Base-by-base conservation (phyloP, 2,888 invertebrate genomes). In the Blastobasis adustella region DNA sequence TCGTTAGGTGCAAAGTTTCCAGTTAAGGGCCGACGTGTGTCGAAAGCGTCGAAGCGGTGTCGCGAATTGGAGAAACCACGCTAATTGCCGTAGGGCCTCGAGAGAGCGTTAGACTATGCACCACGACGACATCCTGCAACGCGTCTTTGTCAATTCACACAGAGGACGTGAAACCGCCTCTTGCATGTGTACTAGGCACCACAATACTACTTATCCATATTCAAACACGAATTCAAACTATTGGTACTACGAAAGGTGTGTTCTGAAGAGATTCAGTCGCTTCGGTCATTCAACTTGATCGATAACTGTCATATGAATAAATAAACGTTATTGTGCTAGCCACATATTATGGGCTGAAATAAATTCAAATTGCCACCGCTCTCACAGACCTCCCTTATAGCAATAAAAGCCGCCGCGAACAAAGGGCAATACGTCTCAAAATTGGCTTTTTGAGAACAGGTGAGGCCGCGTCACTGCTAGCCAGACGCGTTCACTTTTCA, bases 341-440 rank as follows among this genome's bases (percentile, higher is more conserved):
- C 23, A 23, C 3, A 3, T 23, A 23, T 23, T 23, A 23, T 23
- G 23, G 23, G 23, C 60, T 59, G 67, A 61, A 68, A 61, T 56
- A 50, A 62, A 63, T 63, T 65, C 60, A 63, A 65, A 66, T 68
- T 64, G 67, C 74, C 66, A 67, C 72, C 63, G 58, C 61, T 61
- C 71, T 73, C 63, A 63, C 67, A 69, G 66, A 57, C 64, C 61
- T 71, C 65, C 67, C 65, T 70, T 77, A 67, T 74, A 71, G 73
- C 69, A 70, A 78, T 76, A 82, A 81, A 78, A 74, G 66, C 59
- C 63, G 58, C 55, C 58, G 65, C 63, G 66, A 84, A 85, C 85
- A 87, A 86, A 82, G 77, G 79, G 82, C 71, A 79, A 81, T 85
- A 76, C 73, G 67, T 80, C 76, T 75, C 73, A 65, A 67, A 80